Conservation (phyloP, 1,140 invertebrate species). For the Eciton burchellii region DNA sequence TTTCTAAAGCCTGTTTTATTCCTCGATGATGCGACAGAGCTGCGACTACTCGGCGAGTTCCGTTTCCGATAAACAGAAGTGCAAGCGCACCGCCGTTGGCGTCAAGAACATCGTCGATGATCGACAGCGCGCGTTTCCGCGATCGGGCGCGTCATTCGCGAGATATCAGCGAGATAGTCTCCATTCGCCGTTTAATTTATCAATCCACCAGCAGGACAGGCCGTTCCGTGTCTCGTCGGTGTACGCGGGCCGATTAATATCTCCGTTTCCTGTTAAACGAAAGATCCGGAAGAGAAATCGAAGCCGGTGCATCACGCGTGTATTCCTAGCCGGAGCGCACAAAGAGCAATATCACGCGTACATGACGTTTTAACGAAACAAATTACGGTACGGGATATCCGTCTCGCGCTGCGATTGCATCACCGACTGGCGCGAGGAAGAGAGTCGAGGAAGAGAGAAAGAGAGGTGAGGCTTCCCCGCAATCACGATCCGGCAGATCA, state of each 20-base stretch:
- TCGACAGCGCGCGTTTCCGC: not conserved
- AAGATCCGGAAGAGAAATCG: conserved; percentile 53
- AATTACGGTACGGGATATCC: conserved; percentile 56
- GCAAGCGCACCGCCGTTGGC: not conserved
- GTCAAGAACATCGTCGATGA: not conserved
- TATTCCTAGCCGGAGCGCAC: not conserved
- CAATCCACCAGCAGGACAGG: conserved; percentile 4
- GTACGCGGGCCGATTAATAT: conserved; percentile 22
- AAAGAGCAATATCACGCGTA: conserved; percentile 24
- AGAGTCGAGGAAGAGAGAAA: not conserved
- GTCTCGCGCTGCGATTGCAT: conserved; percentile 45
- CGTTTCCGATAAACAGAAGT: not conserved
- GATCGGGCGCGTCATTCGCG: not conserved
- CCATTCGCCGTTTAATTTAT: not conserved
- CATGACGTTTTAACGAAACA: conserved; percentile 62
- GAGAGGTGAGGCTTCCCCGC: conserved; percentile 13
- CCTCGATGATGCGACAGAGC: not conserved
- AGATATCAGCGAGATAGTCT: not conserved
- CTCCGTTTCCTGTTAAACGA: conserved; percentile 25
- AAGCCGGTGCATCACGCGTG: conserved; percentile 14
- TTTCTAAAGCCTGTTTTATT: not conserved
- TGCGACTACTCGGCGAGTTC: no score
- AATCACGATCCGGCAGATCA: conserved; percentile 53
- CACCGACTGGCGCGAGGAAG: conserved; percentile 7
- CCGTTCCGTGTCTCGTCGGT: not conserved